These are phyloP conservation scores for Podarcis cretensis DNA, from an alignment of 2,113 vertebrate genomes.

Conservation along the genomic window DNA sequence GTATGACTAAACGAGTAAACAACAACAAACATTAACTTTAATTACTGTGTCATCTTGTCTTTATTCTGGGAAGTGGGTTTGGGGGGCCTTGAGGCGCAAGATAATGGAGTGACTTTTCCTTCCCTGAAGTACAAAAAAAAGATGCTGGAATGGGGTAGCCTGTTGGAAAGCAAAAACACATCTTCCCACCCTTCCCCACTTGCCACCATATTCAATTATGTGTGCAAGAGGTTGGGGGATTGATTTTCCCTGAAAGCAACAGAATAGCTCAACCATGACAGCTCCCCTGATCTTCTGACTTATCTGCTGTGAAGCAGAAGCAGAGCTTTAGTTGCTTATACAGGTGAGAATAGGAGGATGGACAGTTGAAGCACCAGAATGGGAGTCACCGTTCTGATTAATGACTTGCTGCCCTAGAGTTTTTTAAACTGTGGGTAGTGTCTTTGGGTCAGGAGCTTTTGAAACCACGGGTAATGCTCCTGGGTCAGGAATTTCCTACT, in stretches of 20 bases:
- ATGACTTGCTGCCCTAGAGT: not conserved
- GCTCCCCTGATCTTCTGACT: not conserved
- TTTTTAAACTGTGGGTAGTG: not conserved
- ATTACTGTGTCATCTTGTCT: no score
- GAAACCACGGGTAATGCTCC: no score
- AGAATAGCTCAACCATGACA: not conserved
- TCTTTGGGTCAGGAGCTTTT: no score
- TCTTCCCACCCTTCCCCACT: not conserved
- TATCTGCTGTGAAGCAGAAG: not conserved
- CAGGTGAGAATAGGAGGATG: not conserved
- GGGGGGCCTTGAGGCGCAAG: not conserved
- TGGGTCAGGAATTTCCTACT: not conserved
- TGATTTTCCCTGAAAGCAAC: not conserved
- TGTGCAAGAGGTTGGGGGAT: not conserved
- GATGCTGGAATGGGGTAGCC: not conserved
- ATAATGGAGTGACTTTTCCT: not conserved
- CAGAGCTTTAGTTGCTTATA: not conserved
- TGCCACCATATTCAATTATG: not conserved
- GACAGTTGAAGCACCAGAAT: not conserved
- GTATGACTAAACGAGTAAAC: no score
- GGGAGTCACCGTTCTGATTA: not conserved
- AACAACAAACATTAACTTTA: no score
- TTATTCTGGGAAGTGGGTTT: no score
- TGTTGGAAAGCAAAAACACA: not conserved
- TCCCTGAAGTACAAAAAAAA: not conserved